Percentiles rank a stretch among this genome's conserved stretches.
These are phyloP conservation scores for Anagrus nilaparvatae DNA, from an alignment of 1,140 invertebrate species.

Conservation along the genomic window DNA sequence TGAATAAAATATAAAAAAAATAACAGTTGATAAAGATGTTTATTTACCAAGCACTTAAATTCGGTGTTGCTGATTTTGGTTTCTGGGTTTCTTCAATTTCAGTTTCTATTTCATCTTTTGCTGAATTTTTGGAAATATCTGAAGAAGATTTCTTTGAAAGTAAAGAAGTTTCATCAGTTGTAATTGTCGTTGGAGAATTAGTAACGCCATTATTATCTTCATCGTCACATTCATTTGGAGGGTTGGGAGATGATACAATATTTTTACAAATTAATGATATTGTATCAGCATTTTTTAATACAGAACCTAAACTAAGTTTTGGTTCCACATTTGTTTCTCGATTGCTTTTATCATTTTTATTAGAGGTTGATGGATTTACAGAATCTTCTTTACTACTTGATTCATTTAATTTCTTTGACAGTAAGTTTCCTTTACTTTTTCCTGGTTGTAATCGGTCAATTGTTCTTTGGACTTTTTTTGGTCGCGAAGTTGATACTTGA, in stretches of 20 bases:
- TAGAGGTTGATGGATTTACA: slow-evolving; percentile 12
- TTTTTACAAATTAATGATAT: slow-evolving; percentile 39
- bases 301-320: slow-evolving; percentile 70
- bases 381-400: slow-evolving; percentile 17
- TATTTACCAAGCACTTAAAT: slow-evolving; percentile 67
- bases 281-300: slow-evolving; percentile 51
- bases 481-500: slow-evolving; percentile 42
- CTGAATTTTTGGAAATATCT: too few species aligned
- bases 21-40: not conserved
- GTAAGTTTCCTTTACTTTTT: slow-evolving; percentile 75
- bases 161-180: slow-evolving; percentile 16
- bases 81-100: slow-evolving; percentile 30
- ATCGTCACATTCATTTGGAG: slow-evolving; percentile 36
- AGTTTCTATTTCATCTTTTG: slow-evolving; percentile 15
- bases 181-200: slow-evolving; percentile 9
- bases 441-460: slow-evolving; percentile 74
- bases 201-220: slow-evolving; percentile 28
- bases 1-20: not conserved
- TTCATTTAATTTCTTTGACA: slow-evolving; percentile 39
- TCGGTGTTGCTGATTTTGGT: slow-evolving; percentile 56
- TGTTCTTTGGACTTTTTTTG: slow-evolving; percentile 66
- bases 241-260: slow-evolving; percentile 35
- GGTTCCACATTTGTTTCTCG: slow-evolving; percentile 49
- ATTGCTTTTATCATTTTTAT: slow-evolving; percentile 22
- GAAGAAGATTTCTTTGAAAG: slow-evolving; percentile 13